phyloP scores from a whole-genome alignment of 2,888 invertebrate species.

The Andricus quercusramuli region DNA sequence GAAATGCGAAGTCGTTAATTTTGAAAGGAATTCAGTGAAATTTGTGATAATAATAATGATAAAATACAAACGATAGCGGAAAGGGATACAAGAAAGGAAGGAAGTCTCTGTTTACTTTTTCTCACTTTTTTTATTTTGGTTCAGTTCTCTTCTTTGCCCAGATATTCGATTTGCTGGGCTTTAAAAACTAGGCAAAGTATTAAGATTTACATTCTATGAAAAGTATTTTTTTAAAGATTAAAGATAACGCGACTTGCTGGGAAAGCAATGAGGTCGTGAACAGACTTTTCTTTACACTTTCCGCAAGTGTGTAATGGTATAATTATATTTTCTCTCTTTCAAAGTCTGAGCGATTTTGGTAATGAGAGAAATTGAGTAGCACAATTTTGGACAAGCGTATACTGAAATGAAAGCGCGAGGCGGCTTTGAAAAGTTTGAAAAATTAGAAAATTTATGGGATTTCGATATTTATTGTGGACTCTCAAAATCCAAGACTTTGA shows the following conservation, averaged over 20 bases:
- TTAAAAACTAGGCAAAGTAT: slow-evolving; percentile 37
- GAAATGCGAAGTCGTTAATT: slow-evolving; percentile 10
- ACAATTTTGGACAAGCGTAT: slow-evolving; percentile 32
- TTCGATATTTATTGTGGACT: not conserved
- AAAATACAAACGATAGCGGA: slow-evolving; percentile 12
- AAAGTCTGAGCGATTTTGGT: slow-evolving; percentile 11
- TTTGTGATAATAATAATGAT: slow-evolving; percentile 23
- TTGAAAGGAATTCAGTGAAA: slow-evolving; percentile 24
- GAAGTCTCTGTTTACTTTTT: slow-evolving; percentile 10
- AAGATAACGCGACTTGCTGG: slow-evolving; percentile 4
- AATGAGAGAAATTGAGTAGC: not conserved
- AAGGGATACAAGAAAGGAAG: slow-evolving; percentile 7
- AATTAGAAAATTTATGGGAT: not conserved
- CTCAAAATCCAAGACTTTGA: no score
- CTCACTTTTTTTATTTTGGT: slow-evolving; percentile 27
- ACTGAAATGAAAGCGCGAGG: slow-evolving; percentile 12
- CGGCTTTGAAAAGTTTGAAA: slow-evolving; percentile 7
- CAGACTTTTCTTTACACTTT: slow-evolving; percentile 5
- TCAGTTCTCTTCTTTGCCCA: slow-evolving; percentile 24
- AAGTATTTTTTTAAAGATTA: slow-evolving; percentile 36
- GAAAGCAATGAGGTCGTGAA: slow-evolving; percentile 9
- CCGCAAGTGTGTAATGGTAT: slow-evolving; percentile 21
- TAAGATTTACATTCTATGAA: slow-evolving; percentile 40
- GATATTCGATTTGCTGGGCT: not conserved
- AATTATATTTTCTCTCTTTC: slow-evolving; percentile 11